phyloP scores from a whole-genome alignment of 2,797 vertebrate species.

The Pangasius macronema region DNA sequence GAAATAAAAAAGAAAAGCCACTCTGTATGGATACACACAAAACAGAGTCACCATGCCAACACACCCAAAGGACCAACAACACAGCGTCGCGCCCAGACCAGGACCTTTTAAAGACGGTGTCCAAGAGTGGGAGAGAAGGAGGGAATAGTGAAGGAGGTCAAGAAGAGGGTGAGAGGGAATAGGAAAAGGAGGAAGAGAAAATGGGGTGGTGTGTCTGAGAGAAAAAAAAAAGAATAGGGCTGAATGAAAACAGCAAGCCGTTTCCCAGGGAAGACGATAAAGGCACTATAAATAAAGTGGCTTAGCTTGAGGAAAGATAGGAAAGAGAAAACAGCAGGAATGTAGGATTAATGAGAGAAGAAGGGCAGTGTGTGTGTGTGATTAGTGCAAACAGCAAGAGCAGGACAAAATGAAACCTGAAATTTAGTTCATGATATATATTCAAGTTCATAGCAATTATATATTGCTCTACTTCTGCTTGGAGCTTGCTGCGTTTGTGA shows the following conservation, averaged over 20 bases:
- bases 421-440: background rate
- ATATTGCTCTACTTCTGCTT: background rate
- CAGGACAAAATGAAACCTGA: background rate
- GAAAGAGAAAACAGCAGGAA: slow-evolving; percentile 37
- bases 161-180: slow-evolving; percentile 34
- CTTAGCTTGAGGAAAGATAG: slow-evolving; percentile 29
- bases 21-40: slow-evolving; percentile 25
- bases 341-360: slow-evolving; percentile 34
- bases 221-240: slow-evolving; percentile 29
- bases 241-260: slow-evolving; percentile 32
- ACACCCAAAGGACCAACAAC: slow-evolving; percentile 40
- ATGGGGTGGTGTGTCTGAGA: slow-evolving; percentile 9
- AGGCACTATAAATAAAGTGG: slow-evolving; percentile 50
- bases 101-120: slow-evolving; percentile 33
- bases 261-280: slow-evolving; percentile 47
- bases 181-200: slow-evolving; percentile 28
- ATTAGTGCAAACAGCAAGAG: background rate
- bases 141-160: slow-evolving; percentile 15
- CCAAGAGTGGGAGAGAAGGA: slow-evolving; percentile 26
- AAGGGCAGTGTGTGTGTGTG: background rate
- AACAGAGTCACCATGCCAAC: slow-evolving; percentile 62
- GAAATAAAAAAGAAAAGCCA: slow-evolving; percentile 27
- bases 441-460: background rate
- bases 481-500: background rate
- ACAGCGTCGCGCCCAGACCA: slow-evolving; percentile 44